These are phyloP conservation scores for Petaurus breviceps DNA, from an alignment of 2,113 vertebrate species.

Conservation along the genomic window DNA sequence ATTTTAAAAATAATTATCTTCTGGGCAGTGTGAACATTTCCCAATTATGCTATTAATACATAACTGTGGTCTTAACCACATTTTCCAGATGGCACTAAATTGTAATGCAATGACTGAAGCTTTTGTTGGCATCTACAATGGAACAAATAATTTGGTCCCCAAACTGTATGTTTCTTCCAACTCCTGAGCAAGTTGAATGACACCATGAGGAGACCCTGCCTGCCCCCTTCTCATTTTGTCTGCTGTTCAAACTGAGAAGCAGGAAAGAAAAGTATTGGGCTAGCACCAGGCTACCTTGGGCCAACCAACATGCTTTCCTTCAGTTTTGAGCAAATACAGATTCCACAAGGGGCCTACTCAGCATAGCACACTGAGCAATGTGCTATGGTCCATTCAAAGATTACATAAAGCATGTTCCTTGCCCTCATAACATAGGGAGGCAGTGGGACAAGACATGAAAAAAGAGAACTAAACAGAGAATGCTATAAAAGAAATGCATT, in stretches of 20 bases:
- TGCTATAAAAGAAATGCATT: neutral
- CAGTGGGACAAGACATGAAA: neutral
- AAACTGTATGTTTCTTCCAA: conserved; percentile 34
- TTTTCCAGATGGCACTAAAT: conserved; percentile 59
- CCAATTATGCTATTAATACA: conserved; percentile 2
- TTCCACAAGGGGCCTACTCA: neutral
- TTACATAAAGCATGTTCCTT: neutral
- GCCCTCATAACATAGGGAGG: neutral
- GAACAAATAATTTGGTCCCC: conserved; percentile 49
- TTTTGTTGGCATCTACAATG: conserved; percentile 52
- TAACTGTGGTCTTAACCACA: neutral
- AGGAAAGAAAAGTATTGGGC: conserved; percentile 55
- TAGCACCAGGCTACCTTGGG: conserved; percentile 44
- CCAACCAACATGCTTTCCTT: conserved; percentile 33
- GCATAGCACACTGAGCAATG: too few species aligned
- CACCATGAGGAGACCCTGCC: conserved; percentile 9
- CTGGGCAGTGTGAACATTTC: conserved; percentile 34
- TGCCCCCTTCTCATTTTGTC: conserved; percentile 34
- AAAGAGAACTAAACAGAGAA: neutral
- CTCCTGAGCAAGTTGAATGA: conserved; percentile 33
- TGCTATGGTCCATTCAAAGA: neutral
- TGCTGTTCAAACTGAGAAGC: neutral
- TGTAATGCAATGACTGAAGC: conserved; percentile 44
- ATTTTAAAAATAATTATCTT: conserved; percentile 27
- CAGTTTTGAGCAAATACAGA: neutral